Conservation (phyloP, 2,113 vertebrate species). For the Ammodytes dubius region DNA sequence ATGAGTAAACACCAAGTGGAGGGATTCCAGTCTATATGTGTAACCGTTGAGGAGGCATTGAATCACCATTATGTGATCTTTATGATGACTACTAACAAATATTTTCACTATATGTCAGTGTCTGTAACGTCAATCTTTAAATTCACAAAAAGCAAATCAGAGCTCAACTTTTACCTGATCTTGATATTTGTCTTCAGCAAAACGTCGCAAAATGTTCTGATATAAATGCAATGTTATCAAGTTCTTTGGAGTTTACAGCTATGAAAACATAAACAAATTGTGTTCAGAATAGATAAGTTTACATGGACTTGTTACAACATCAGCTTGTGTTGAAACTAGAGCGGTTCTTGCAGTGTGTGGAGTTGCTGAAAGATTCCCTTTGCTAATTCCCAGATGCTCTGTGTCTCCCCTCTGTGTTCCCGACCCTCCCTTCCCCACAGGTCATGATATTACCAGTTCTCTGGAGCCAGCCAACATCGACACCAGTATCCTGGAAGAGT, state of each 20-base stretch:
- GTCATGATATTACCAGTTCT: conserved; percentile 98
- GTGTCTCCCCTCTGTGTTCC: conserved; percentile 64
- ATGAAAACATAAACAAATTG: neutral
- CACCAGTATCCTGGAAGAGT: conserved; percentile 99
- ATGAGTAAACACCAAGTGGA: neutral
- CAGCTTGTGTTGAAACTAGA: conserved; percentile 45
- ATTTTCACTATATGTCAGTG: conserved; percentile 32
- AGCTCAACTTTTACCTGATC: conserved; percentile 5
- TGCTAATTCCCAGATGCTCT: conserved; percentile 78
- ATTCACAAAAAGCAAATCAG: conserved; percentile 31
- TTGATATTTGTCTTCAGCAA: neutral
- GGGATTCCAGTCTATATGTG: conserved; percentile 27
- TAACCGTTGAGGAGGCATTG: conserved; percentile 36
- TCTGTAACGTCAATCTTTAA: conserved; percentile 30
- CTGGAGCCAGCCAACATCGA: conserved; percentile 98
- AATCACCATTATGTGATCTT: conserved; percentile 44
- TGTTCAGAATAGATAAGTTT: conserved; percentile 1
- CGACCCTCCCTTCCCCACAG: conserved; percentile 79
- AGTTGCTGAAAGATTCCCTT: conserved; percentile 64
- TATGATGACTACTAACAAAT: conserved; percentile 37
- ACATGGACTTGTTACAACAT: conserved; percentile 46
- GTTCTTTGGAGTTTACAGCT: neutral
- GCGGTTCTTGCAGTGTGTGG: conserved; percentile 30
- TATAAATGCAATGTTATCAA: conserved; percentile 13
- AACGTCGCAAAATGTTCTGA: neutral